Base-by-base conservation (phyloP, 2,113 vertebrate species). In the Trematocara marginatum region DNA sequence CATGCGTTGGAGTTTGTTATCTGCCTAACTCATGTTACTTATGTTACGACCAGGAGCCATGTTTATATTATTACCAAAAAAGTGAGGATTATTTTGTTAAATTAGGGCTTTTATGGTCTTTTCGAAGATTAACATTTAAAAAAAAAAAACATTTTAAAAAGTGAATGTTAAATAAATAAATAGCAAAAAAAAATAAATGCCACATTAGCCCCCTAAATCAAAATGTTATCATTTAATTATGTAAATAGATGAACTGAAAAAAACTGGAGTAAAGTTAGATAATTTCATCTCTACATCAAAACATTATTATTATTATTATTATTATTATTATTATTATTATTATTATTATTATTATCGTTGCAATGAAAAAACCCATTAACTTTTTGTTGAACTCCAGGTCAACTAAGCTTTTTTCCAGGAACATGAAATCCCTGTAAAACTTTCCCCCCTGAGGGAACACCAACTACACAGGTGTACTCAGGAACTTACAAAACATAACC, bases 81-180 rank as follows among this genome's bases (percentile, higher is more conserved):
- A 45, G 1, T 45, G 40, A 45, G 3, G 11, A 1, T 16, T 45
- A 20, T 26, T 26, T 69, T 71, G 20, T 45, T 45, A 45, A 71
- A 71, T 71, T 26, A 26, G 4, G 7, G 11, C 1, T 71, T 74
- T 74, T 29, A 16, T 74, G 23, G 23, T 2, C 40, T 71, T 71
- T 74, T 29, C 16, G 6, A n/a, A 35, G 31, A 71, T 23, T 69
- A 42, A 26, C 7, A 16, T 16, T 4, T 29, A 4, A n/a, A 29
- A 0, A 3, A 15, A 56, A 13, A 29, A 20, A n/a, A n/a, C n/a
- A n/a, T n/a, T n/a, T n/a, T 20, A 20, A 0, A 4, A 47, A 2
- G 2, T 1, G 1, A 59, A 61, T 61, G 5, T 40, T 26, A 26
- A 26, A 31, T 29, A 0, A 15, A 23, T 5, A 40, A 26, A 26